These are phyloP conservation scores for Sorex araneus DNA, from an alignment of 2,113 vertebrate species.

Conservation along the genomic window DNA sequence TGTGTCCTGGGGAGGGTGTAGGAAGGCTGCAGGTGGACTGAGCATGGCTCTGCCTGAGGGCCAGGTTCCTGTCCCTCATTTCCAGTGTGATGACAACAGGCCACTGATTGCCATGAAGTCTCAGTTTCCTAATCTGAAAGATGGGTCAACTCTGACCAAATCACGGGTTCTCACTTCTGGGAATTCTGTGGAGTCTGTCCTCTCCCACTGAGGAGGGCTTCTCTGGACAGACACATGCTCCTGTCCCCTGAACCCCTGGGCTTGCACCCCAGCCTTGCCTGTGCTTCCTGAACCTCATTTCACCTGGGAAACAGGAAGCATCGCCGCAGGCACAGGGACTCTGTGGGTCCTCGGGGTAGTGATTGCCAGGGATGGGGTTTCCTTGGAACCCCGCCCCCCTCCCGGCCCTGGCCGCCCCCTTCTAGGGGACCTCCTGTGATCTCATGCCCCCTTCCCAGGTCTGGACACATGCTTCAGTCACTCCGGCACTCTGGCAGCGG, in stretches of 20 bases:
- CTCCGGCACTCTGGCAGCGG: not conserved
- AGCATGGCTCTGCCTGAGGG: not conserved
- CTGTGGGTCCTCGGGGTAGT: not conserved
- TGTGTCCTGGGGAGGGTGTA: too few relatives aligned
- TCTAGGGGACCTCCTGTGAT: not conserved
- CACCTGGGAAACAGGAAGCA: too few relatives aligned
- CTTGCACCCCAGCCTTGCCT: too few relatives aligned
- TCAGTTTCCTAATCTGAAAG: not conserved
- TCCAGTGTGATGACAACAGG: too few relatives aligned
- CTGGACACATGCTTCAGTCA: not conserved
- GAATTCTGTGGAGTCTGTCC: not conserved
- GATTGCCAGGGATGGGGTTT: not conserved
- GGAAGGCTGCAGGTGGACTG: not conserved
- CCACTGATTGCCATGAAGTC: not conserved
- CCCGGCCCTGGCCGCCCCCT: not conserved
- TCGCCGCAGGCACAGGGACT: too few relatives aligned
- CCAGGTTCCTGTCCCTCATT: not conserved
- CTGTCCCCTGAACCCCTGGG: too few relatives aligned
- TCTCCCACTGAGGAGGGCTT: accelerated
- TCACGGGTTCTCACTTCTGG: too few relatives aligned
- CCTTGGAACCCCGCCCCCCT: too few relatives aligned
- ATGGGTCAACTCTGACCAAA: too few relatives aligned
- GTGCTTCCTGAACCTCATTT: too few relatives aligned
- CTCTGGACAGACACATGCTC: not conserved
- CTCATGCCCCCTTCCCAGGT: not conserved